These are phyloP conservation scores for Simalia tracyae DNA, from an alignment of 2,797 vertebrate species.

Conservation along the genomic window DNA sequence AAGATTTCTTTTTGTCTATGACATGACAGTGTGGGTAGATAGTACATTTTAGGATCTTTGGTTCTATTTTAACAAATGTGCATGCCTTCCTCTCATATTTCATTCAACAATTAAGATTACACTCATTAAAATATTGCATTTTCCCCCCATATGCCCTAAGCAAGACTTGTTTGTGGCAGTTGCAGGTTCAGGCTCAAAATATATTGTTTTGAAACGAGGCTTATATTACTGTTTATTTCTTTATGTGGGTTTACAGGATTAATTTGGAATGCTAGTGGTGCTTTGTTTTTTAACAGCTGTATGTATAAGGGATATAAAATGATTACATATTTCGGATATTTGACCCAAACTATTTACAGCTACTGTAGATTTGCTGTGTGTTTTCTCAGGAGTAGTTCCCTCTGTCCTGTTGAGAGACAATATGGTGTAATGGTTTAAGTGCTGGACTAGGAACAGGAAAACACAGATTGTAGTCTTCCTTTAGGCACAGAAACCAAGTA, in stretches of 20 bases:
- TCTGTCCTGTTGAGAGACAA: background rate
- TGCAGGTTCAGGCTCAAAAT: background rate
- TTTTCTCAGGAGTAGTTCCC: background rate
- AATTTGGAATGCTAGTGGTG: background rate
- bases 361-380: background rate
- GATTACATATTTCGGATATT: constrained; percentile 47
- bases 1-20: constrained; percentile 21
- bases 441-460: background rate
- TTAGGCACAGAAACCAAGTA: background rate
- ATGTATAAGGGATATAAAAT: constrained; percentile 48
- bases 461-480: background rate
- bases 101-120: background rate
- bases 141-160: background rate
- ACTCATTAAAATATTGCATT: background rate
- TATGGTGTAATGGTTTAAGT: background rate
- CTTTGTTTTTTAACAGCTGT: background rate
- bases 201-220: background rate
- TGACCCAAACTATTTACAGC: constrained; percentile 42
- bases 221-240: background rate
- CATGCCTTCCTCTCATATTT: background rate
- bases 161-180: background rate
- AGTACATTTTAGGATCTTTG: constrained; percentile 3
- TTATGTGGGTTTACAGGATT: background rate
- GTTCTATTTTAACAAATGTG: background rate
- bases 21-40: background rate